Evolutionary conservation across 2,888 invertebrate genomes (phyloP), one percentile per base, ranked within the genome.

Genomic region (Nemapogon koenigi): DNA sequence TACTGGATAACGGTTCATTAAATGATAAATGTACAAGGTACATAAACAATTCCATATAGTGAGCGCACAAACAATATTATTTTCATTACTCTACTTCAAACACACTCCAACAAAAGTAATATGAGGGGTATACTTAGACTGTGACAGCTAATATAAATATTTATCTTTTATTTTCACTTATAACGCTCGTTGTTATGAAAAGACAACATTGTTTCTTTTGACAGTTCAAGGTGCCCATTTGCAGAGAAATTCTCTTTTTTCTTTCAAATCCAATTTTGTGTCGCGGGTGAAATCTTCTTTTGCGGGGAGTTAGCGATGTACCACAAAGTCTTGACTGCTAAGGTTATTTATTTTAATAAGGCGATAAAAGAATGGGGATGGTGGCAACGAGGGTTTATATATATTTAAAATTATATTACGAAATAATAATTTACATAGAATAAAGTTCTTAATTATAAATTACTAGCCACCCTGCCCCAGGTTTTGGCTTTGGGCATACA

Each of bases 321-420:
- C 49, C 47, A 49, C 48, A 54, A 53, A 56, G 58, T 54, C 51
- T 48, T 47, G 49, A 46, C 45, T 47, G 43, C 53, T 52, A 43
- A 42, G 53, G 49, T 58, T 59, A 59, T 65, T 62, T 63, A 57
- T 63, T 62, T 63, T 63, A 65, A 64, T 64, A 60, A 60, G 55
- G 49, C 49, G 50, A 51, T 57, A 52, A 53, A 51, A 49, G 53
- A 50, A 50, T 46, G 43, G 49, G 47, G 49, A 40, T 39, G 35
- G 28, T 41, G 37, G 41, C 37, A 43, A 43, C 29, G 27, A 41
- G 36, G 41, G 41, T 42, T 43, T n/a, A n/a, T n/a, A n/a, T n/a
- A n/a, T n/a, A n/a, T 22, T 22, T 22, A 22, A 22, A 22, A 22
- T 22, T 7, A 22, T 22, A 22, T 22, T 22, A 7, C 10, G n/a